Conservation (phyloP, 2,888 invertebrate genomes). For the Sinodicranocentrus sp. region DNA sequence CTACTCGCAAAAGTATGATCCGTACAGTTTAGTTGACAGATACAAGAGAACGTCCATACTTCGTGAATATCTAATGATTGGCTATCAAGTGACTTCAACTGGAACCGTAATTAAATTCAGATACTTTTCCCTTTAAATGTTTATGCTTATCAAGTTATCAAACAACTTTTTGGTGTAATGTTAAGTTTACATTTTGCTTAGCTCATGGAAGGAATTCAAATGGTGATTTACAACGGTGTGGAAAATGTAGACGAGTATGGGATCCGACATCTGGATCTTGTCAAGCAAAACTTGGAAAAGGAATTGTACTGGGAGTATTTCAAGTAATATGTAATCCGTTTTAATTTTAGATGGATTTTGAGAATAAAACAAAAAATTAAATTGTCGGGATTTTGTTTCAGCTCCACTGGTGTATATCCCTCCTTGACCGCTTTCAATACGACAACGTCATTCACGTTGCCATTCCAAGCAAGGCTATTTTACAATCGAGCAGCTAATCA, state of each 20-base stretch:
- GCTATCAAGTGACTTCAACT: conserved; percentile 24
- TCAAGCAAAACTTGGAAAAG: conserved; percentile 59
- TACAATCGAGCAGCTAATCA: too few relatives aligned
- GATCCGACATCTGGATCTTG: conserved; percentile 26
- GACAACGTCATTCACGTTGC: neutral
- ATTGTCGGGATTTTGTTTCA: neutral
- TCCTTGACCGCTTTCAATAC: conserved; percentile 38
- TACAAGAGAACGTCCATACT: conserved; percentile 31
- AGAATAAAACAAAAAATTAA: neutral
- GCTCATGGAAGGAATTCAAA: too few relatives aligned
- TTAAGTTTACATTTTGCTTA: too few relatives aligned
- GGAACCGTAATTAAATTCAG: neutral
- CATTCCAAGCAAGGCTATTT: too few relatives aligned
- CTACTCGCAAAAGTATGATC: conserved; percentile 29
- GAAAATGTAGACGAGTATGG: conserved; percentile 11
- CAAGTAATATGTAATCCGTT: conserved; percentile 32
- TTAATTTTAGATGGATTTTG: neutral
- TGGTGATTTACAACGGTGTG: conserved; percentile 39
- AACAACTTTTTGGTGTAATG: too few relatives aligned
- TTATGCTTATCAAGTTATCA: too few relatives aligned
- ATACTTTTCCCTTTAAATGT: too few relatives aligned
- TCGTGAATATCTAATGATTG: conserved; percentile 54
- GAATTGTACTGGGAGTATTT: conserved; percentile 52
- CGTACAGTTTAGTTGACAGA: conserved; percentile 39
- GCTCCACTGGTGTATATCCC: conserved; percentile 50